Evolutionary conservation across 2,113 vertebrate species (phyloP), one percentile per base, ranked within the genome.

Genomic region (Dasyornis broadbenti): DNA sequence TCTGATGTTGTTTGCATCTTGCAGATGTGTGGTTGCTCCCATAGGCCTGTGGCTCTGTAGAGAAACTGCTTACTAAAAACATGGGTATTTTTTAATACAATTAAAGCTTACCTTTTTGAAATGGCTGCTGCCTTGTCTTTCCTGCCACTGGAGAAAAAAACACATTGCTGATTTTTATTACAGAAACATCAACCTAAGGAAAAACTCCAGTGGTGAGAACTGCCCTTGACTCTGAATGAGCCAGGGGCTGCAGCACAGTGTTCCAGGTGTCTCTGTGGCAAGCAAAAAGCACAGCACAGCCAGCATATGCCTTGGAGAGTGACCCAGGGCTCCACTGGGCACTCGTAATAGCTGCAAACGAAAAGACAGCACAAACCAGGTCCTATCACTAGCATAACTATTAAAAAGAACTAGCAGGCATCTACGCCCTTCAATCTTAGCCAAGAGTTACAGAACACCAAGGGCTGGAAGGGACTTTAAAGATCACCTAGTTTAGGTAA

Each of bases 81-180:
- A 31, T 83, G 63, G 81, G 64, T 92, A 72, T 97, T 98, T 98
- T 98, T 95, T 42, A 94, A 95, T 92, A 96, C 86, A 89, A 98
- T 98, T 98, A 98, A 98, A 98, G 94, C 90, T 93, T 97, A 95
- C 96, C 95, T 97, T 98, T 98, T 97, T 95, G 64, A 97, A 96
- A 97, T 42, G 95, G 92, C 60, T 95, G 82, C 79, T 83, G 79
- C 82, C 78, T 92, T 91, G 82, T 96, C 81, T 85, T 92, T 96
- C 76, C 68, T 92, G 86, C 53, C 86, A n/a, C 66, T 72, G 79
- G 82, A 89, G 49, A 39, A 85, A 83, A 57, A 49, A 39, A 17
- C 10, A 53, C 47, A 53, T 37, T 37, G 61, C 65, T 85, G 15
- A 65, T 89, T 88, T 88, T 80, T 50, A 69, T 61, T 66, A 73